A percentile compares a stretch with the other conserved stretches of the same genome.
Evolutionary conservation across 2,113 vertebrate species (phyloP).

Genomic region (Rhinoderma darwinii): DNA sequence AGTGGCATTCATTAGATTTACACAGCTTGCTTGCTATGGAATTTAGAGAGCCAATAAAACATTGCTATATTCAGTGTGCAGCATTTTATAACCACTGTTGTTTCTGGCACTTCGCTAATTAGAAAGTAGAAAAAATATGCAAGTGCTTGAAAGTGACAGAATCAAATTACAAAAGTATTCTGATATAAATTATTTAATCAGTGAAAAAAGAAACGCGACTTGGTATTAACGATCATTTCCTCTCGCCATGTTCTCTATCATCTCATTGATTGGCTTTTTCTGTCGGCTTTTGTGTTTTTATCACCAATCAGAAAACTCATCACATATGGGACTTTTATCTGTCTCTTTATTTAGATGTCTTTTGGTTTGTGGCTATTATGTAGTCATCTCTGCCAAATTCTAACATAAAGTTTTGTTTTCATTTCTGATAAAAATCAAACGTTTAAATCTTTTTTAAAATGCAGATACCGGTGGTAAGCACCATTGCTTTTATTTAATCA

Average conservation of each 20-base stretch:
- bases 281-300: conserved; percentile 65
- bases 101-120: conserved; percentile 56
- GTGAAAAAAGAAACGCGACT: conserved; percentile 60
- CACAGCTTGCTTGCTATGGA: conserved; percentile 13
- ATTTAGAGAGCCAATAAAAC: conserved; percentile 46
- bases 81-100: conserved; percentile 47
- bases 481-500: too few species aligned
- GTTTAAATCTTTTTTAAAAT: conserved; percentile 69
- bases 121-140: conserved; percentile 52
- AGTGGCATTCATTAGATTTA: not conserved
- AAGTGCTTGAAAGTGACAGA: conserved; percentile 56
- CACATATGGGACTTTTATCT: conserved; percentile 73
- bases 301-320: conserved; percentile 70
- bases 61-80: conserved; percentile 28
- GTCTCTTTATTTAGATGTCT: conserved; percentile 63
- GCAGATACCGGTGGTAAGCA: conserved; percentile 51
- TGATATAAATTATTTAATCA: conserved; percentile 59
- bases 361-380: conserved; percentile 68
- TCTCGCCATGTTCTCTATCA: conserved; percentile 68
- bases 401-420: conserved; percentile 67
- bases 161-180: conserved; percentile 59
- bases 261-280: conserved; percentile 71
- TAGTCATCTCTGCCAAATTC: conserved; percentile 66
- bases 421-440: conserved; percentile 64
- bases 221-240: conserved; percentile 70